Base-by-base conservation (phyloP, 2,888 invertebrate species). In the Bedellia somnulentella region DNA sequence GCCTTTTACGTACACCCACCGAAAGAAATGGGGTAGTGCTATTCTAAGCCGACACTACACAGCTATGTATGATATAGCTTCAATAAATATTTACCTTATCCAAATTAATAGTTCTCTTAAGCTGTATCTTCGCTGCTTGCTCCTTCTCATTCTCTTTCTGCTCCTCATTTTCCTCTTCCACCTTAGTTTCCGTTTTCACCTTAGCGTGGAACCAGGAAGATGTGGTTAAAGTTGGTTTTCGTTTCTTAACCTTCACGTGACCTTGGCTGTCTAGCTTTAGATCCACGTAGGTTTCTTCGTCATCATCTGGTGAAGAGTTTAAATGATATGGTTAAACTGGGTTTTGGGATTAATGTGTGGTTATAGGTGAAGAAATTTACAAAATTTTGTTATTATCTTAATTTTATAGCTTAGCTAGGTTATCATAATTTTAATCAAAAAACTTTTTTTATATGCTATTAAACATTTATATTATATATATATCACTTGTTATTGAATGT, bases 221-320 rank as follows among this genome's bases (percentile, higher is more conserved):
- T 0, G 47, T 38, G 1, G 44, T 38, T 0, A 42, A 22, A 0
- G 35, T 16, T 0, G 37, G 33, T 3, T 43, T 48, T 0, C 66
- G 56, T 31, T 56, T 63, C 44, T 57, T 60, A 0, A 68, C 60
- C 31, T 49, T 63, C 1, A 71, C 44, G 37, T 66, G 66, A 1
- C 73, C 73, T 13, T 62, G 50, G 0, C 59, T 50, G 22, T 76
- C 75, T 2, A 76, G 60, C 29, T 68, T 68, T 0, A 75, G 41
- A 35, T 77, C 77, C 1, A 70, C 45, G 36, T 77, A 77, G 0
- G 52, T 39, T 42, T 77, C 77, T 27, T 66, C 75, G 21, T 62
- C 67, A 18, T 66, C 64, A 27, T 63, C 62, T 60, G 40, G 34
- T 35, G 15, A 28, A 27, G 11, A 15, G n/a, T n/a, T n/a, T n/a